phyloP scores from a whole-genome alignment of 2,113 vertebrate genomes.

The Daubentonia madagascariensis region DNA sequence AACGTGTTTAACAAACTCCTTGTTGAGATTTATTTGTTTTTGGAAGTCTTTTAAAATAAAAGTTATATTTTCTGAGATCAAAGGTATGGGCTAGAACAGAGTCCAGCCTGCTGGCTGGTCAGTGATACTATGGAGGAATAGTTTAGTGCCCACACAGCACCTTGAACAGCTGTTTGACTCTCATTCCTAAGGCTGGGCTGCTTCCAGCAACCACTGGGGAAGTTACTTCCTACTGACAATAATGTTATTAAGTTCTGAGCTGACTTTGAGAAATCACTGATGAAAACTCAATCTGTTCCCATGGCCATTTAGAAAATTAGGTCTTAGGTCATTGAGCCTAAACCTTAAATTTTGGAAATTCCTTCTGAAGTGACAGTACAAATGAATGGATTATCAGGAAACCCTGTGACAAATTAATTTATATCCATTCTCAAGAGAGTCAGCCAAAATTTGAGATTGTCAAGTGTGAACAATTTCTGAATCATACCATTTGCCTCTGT shows the following conservation, averaged over 20 bases:
- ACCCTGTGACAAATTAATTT: conserved; percentile 41
- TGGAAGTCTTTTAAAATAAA: conserved; percentile 4
- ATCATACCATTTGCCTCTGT: conserved; percentile 48
- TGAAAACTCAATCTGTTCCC: conserved; percentile 17
- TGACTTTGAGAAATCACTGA: conserved; percentile 42
- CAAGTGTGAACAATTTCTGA: conserved; percentile 55
- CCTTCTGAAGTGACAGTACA: conserved; percentile 9
- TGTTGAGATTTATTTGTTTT: not conserved
- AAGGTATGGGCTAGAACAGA: not conserved
- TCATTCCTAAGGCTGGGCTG: not conserved
- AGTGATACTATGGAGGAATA: not conserved
- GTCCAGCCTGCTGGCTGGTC: not conserved
- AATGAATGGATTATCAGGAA: conserved; percentile 27
- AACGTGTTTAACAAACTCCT: not conserved
- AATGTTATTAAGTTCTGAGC: conserved; percentile 17
- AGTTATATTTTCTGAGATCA: not conserved
- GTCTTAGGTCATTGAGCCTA: conserved; percentile 5
- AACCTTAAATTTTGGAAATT: conserved; percentile 11
- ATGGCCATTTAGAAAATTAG: conserved; percentile 13
- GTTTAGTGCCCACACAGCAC: not conserved
- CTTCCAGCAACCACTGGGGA: conserved; percentile 31
- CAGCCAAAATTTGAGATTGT: conserved; percentile 27
- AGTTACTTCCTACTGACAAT: conserved; percentile 27
- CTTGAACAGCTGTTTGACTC: conserved; percentile 59
- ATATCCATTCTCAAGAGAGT: conserved; percentile 17